Conservation (phyloP, 1,140 invertebrate species). For the Saccostrea echinata region DNA sequence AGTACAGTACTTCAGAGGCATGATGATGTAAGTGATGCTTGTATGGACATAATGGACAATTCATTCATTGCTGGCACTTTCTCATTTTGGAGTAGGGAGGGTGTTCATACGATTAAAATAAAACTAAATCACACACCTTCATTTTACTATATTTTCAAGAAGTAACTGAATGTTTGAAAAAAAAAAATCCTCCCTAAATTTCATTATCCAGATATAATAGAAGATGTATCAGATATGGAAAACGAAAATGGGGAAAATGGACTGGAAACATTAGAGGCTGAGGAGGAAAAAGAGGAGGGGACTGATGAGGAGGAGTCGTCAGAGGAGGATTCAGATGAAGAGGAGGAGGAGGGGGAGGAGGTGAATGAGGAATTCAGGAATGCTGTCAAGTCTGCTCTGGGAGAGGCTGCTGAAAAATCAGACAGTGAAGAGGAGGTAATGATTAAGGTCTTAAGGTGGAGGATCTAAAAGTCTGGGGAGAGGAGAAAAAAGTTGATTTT, state of each 20-base stretch:
- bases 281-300: slow-evolving; percentile 21
- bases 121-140: too few species aligned
- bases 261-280: slow-evolving; percentile 9
- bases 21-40: too few species aligned
- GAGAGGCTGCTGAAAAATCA: slow-evolving; percentile 53
- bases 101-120: too few species aligned
- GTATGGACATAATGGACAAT: too few species aligned
- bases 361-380: slow-evolving; percentile 59
- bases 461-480: not conserved
- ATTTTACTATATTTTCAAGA: too few species aligned
- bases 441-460: not conserved
- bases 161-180: too few species aligned
- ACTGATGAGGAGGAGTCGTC: slow-evolving; percentile 27
- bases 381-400: slow-evolving; percentile 58
- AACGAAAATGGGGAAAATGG: slow-evolving; percentile 27
- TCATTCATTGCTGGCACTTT: too few species aligned
- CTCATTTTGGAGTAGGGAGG: too few species aligned
- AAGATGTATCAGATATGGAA: slow-evolving; percentile 32
- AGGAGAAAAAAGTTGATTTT: not conserved
- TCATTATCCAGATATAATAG: not conserved
- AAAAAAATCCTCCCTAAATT: not conserved
- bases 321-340: slow-evolving; percentile 52
- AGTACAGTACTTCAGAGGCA: too few species aligned
- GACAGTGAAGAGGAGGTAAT: slow-evolving; percentile 51
- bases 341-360: slow-evolving; percentile 43